Evolutionary conservation across 2,888 invertebrate species (phyloP).

Genomic region (Noctua pronuba): DNA sequence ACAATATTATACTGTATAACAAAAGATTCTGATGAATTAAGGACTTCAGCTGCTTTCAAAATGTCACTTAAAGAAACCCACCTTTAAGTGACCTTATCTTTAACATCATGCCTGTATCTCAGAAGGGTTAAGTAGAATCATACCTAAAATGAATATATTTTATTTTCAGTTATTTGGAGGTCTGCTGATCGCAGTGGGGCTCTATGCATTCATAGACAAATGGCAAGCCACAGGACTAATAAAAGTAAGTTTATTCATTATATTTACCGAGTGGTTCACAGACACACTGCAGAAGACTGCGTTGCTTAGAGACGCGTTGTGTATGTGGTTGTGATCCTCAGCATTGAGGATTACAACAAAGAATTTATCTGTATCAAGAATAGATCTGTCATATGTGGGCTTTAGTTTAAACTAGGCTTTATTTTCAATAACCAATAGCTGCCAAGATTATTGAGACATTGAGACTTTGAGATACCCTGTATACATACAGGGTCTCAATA

Average conservation of each 20-base stretch:
- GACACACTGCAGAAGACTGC: neutral
- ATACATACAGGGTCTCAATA: neutral
- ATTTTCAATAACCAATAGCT: neutral
- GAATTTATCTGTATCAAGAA: neutral
- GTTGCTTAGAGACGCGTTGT: neutral
- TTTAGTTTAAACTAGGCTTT: neutral
- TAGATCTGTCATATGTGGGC: neutral
- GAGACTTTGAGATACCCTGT: neutral
- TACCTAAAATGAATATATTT: neutral
- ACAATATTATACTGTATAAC: neutral
- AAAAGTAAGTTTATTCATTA: slow-evolving; percentile 83
- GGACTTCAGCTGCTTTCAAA: neutral
- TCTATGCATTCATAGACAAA: slow-evolving; percentile 98
- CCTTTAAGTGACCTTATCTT: no score
- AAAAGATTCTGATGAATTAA: neutral
- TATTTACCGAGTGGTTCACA: neutral
- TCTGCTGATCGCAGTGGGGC: slow-evolving; percentile 95
- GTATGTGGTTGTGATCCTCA: neutral
- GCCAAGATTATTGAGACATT: neutral
- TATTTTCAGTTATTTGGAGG: slow-evolving; percentile 95
- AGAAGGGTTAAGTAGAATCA: neutral
- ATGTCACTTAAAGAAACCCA: neutral
- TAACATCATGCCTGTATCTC: neutral
- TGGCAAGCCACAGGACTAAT: slow-evolving; percentile 96
- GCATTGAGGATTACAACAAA: neutral